These are phyloP conservation scores for Dysidea cf. avara DNA, from an alignment of 37 sponge, comb jelly and placozoan genomes.

Conservation along the genomic window DNA sequence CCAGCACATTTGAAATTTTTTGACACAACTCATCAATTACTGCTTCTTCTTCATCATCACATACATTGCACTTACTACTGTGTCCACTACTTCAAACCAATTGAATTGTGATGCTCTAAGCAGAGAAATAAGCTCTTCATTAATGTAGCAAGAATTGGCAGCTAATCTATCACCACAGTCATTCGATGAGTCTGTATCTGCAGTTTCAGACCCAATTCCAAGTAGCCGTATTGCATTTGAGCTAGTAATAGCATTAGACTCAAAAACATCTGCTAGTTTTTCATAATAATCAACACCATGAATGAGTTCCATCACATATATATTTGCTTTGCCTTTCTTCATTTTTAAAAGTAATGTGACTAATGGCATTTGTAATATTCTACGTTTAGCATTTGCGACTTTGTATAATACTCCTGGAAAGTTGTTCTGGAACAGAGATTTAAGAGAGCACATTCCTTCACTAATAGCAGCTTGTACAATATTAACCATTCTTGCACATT, in stretches of 20 bases:
- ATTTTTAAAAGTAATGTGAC: not conserved
- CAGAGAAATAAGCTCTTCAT: not conserved
- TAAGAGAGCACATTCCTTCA: slow-evolving; percentile 1
- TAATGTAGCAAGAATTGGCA: not conserved
- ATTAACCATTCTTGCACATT: slow-evolving; percentile 4
- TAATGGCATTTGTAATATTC: too few species aligned
- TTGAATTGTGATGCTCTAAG: not conserved
- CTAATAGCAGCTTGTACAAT: not conserved
- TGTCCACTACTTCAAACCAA: slow-evolving; percentile 23
- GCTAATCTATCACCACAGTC: not conserved
- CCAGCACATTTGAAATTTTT: not conserved
- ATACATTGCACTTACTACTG: too few species aligned
- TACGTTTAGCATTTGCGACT: slow-evolving; percentile 17
- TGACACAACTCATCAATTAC: not conserved
- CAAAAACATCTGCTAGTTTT: slow-evolving; percentile 1
- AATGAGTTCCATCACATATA: slow-evolving; percentile 11
- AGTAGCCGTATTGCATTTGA: not conserved
- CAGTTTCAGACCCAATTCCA: slow-evolving; percentile 1
- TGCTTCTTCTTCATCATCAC: not conserved
- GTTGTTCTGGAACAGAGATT: not conserved
- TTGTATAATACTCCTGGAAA: slow-evolving; percentile 12
- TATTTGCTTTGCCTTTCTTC: slow-evolving; percentile 10
- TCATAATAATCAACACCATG: slow-evolving; percentile 20
- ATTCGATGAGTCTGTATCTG: not conserved
- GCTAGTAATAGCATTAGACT: not conserved